Evolutionary conservation across 2,797 vertebrate genomes (phyloP).

Genomic region (Nannoperca australis): DNA sequence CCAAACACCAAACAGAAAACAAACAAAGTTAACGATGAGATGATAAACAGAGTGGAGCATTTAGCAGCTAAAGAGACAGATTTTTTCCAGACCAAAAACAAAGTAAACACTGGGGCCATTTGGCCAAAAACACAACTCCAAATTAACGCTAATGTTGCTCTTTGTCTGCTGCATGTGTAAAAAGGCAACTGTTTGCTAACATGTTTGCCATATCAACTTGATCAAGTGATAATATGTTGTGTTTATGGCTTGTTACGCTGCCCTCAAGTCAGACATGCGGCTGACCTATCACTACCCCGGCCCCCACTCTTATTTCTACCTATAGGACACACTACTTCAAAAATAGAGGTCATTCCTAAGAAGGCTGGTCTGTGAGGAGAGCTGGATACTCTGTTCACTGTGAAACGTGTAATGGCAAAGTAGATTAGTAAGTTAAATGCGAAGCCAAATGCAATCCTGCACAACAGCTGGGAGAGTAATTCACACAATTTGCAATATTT

Average conservation of each 20-base stretch:
- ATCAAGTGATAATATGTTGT: not conserved
- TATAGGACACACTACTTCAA: not conserved
- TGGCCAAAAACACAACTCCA: not conserved
- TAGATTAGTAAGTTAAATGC: not conserved
- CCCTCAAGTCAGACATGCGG: not conserved
- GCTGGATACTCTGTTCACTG: not conserved
- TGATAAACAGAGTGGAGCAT: not conserved
- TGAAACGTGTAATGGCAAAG: not conserved
- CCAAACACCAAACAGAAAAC: not conserved
- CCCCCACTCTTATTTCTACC: not conserved
- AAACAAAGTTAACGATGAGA: not conserved
- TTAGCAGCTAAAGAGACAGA: not conserved
- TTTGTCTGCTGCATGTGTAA: not conserved
- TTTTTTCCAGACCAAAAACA: not conserved
- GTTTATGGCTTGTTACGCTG: not conserved
- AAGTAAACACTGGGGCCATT: not conserved
- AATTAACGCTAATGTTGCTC: not conserved
- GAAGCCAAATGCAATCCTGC: not conserved
- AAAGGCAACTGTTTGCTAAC: not conserved
- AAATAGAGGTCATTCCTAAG: not conserved
- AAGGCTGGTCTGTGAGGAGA: not conserved
- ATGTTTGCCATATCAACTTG: not conserved
- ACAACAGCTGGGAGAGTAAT: not conserved
- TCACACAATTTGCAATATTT: not conserved
- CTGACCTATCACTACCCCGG: not conserved